These are phyloP conservation scores for Lutraria lutraria DNA, from an alignment of 2,888 invertebrate genomes.

Conservation along the genomic window DNA sequence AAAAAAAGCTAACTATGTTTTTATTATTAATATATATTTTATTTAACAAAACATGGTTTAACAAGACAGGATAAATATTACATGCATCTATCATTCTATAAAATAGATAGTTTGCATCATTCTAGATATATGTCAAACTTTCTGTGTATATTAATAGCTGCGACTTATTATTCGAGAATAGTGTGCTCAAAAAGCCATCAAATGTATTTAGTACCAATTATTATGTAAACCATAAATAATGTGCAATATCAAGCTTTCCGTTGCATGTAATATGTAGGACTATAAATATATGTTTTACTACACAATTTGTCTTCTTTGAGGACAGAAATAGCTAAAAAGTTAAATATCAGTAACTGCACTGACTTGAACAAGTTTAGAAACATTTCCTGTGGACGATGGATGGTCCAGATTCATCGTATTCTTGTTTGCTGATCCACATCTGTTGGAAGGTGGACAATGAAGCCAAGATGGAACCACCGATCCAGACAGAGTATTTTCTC, in stretches of 20 bases:
- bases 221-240: neutral
- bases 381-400: conserved; percentile 88
- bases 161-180: too few species aligned
- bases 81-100: neutral
- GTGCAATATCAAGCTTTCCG: neutral
- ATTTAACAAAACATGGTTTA: neutral
- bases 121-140: too few species aligned
- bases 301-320: too few species aligned
- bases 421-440: conserved; percentile 81
- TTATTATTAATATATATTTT: neutral
- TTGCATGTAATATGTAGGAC: neutral
- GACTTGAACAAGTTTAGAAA: conserved; percentile 33
- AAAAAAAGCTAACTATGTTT: neutral
- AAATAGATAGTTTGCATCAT: neutral
- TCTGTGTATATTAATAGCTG: too few species aligned
- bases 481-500: conserved; percentile 99
- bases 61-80: neutral
- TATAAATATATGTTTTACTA: neutral
- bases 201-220: too few species aligned
- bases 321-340: too few species aligned
- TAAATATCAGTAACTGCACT: too few species aligned
- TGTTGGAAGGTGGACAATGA: conserved; percentile 88
- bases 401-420: conserved; percentile 81
- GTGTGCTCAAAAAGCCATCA: too few species aligned
- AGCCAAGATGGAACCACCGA: conserved; percentile 98